Evolutionary conservation across 2,888 invertebrate species (phyloP).

Genomic region (Myathropa florea): DNA sequence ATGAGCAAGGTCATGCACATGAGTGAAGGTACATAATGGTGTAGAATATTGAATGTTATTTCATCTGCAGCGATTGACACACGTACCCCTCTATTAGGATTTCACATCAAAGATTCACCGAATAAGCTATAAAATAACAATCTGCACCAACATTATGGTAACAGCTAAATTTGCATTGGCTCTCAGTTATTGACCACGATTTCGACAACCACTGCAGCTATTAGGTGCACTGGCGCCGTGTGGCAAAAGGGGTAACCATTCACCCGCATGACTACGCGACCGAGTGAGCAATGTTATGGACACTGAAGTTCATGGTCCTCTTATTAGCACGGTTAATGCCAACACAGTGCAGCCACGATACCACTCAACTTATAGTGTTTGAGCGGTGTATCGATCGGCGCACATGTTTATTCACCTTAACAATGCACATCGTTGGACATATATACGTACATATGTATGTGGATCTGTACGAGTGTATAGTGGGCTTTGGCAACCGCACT

Average conservation of each 20-base stretch:
- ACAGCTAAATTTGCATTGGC: background rate
- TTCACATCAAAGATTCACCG: background rate
- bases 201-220: background rate
- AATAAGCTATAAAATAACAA: background rate
- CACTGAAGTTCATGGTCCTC: conserved; percentile 52
- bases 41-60: background rate
- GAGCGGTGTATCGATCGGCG: background rate
- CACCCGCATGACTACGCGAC: conserved; percentile 9
- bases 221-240: background rate
- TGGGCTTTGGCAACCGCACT: background rate
- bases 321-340: conserved; percentile 31
- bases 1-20: background rate
- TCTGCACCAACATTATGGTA: background rate
- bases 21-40: background rate
- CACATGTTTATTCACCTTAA: background rate
- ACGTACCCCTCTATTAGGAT: background rate
- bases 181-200: background rate
- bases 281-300: conserved; percentile 5
- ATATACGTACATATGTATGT: no score
- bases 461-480: background rate
- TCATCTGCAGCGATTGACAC: background rate
- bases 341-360: conserved; percentile 4
- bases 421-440: background rate
- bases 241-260: background rate
- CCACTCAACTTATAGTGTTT: background rate